Evolutionary conservation across 2,888 invertebrate genomes (phyloP).

Genomic region (Arrhopalites spinosus): DNA sequence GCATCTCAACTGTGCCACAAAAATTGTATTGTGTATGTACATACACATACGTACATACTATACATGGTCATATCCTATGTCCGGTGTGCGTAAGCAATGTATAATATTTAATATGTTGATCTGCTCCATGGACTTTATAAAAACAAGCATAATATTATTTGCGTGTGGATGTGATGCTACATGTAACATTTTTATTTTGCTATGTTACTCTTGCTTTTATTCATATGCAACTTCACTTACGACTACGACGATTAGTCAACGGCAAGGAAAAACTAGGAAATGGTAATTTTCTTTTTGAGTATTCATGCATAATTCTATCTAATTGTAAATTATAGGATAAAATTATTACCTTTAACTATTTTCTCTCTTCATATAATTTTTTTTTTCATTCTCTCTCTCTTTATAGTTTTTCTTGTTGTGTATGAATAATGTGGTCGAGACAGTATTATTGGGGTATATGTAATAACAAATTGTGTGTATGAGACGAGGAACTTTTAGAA

Average conservation of each 20-base stretch:
- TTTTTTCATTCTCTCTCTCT: neutral
- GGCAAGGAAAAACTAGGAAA: constrained; percentile 2
- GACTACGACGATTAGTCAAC: neutral
- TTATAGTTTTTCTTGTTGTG: neutral
- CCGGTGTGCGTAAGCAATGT: too few relatives aligned
- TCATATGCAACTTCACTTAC: neutral
- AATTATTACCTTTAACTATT: neutral
- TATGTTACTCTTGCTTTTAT: neutral
- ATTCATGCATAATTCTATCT: constrained; percentile 21
- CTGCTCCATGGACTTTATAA: neutral
- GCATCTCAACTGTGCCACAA: too few relatives aligned
- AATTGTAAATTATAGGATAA: constrained; percentile 21
- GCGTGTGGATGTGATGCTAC: neutral
- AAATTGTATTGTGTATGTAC: neutral
- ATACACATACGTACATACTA: neutral
- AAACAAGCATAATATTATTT: neutral
- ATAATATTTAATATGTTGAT: neutral
- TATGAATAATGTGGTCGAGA: too few relatives aligned
- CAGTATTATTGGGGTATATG: too few relatives aligned
- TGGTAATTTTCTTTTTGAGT: neutral
- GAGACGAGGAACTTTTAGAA: too few relatives aligned
- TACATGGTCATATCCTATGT: too few relatives aligned
- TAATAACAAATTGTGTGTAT: too few relatives aligned
- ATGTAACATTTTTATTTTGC: neutral
- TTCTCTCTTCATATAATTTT: neutral